A percentile compares a stretch with the other conserved stretches of the same genome.
Conservation (phyloP, 2,113 vertebrate species). For the Lepus timidus region DNA sequence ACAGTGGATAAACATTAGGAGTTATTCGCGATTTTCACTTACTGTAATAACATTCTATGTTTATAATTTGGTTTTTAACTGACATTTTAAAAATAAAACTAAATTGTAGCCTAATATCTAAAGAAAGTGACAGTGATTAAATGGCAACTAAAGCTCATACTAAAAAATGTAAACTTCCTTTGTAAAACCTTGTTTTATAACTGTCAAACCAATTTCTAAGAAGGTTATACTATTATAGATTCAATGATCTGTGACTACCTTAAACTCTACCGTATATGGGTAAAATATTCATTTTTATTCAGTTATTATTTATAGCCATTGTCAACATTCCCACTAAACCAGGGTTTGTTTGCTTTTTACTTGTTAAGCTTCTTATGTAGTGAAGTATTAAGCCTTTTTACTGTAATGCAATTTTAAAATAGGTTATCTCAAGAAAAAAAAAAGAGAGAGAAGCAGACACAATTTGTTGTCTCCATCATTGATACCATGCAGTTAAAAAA, state of each 20-base stretch:
- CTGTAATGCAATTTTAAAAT: too few relatives aligned
- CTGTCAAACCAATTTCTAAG: too few relatives aligned
- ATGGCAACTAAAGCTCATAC: background rate
- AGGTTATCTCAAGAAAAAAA: too few relatives aligned
- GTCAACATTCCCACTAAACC: too few relatives aligned
- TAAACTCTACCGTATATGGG: too few relatives aligned
- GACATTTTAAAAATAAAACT: background rate
- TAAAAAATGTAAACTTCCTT: background rate
- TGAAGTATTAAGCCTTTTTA: background rate
- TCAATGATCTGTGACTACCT: too few relatives aligned
- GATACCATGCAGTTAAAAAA: background rate
- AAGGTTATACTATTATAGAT: too few relatives aligned
- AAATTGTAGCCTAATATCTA: background rate
- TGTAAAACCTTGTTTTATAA: too few relatives aligned
- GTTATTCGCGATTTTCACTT: background rate
- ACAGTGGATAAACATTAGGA: background rate
- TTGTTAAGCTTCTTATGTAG: too few relatives aligned
- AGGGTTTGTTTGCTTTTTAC: too few relatives aligned
- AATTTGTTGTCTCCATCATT: background rate
- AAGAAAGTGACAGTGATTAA: background rate
- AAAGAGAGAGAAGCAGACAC: background rate
- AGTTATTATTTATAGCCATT: too few relatives aligned
- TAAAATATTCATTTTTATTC: too few relatives aligned
- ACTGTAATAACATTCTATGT: background rate
- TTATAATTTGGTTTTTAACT: background rate